phyloP scores from a whole-genome alignment of 2,888 invertebrate species.

The Glaucopsyche alexis region DNA sequence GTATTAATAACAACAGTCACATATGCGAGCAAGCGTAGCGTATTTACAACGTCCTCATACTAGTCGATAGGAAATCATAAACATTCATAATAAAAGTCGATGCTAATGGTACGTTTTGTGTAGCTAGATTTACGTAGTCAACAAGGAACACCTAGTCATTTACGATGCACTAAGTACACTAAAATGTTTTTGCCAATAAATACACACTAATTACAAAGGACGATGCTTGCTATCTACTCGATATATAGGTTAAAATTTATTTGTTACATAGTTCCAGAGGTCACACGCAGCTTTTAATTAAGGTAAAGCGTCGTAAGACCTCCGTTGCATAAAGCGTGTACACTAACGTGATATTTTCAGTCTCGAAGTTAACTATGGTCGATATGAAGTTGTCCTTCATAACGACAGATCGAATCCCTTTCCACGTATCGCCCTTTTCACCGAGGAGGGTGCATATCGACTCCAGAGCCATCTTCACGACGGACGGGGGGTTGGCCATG shows the following conservation, averaged over 20 bases:
- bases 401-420: slow-evolving; percentile 92
- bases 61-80: slow-evolving; percentile 37
- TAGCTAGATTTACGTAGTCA: slow-evolving; percentile 18
- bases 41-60: slow-evolving; percentile 68
- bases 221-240: slow-evolving; percentile 45
- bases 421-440: slow-evolving; percentile 96
- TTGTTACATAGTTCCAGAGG: slow-evolving; percentile 30
- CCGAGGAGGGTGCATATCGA: slow-evolving; percentile 96
- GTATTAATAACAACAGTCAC: slow-evolving; percentile 76
- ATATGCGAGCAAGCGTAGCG: slow-evolving; percentile 76
- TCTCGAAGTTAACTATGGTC: slow-evolving; percentile 96
- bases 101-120: slow-evolving; percentile 23
- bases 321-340: slow-evolving; percentile 33
- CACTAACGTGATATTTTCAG: slow-evolving; percentile 94
- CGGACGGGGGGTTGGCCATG: slow-evolving; percentile 95
- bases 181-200: slow-evolving; percentile 77
- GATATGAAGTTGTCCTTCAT: slow-evolving; percentile 98
- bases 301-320: slow-evolving; percentile 41
- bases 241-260: slow-evolving; percentile 20
- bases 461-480: slow-evolving; percentile 96
- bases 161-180: slow-evolving; percentile 49
- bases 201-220: slow-evolving; percentile 49
- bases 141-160: slow-evolving; percentile 33
- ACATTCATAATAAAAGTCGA: slow-evolving; percentile 42
- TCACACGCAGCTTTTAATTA: slow-evolving; percentile 30